Conservation (phyloP, 1,140 invertebrate species). For the Eurosta solidaginis region DNA sequence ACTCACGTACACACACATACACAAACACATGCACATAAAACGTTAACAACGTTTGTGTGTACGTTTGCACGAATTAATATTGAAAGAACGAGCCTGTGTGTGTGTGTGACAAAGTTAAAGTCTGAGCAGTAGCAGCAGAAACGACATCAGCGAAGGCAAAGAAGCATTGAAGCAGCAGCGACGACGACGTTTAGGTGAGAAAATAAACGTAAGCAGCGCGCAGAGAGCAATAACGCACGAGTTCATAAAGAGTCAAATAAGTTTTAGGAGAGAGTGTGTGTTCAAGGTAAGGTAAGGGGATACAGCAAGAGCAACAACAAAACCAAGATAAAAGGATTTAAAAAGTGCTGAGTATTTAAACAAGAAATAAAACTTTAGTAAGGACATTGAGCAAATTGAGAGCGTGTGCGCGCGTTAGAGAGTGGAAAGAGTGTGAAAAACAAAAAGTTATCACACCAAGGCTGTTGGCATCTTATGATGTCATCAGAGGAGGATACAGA, state of each 20-base stretch:
- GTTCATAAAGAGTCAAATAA: too few relatives aligned
- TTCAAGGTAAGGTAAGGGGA: background rate
- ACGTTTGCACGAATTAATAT: background rate
- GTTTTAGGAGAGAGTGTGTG: background rate
- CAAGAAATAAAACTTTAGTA: background rate
- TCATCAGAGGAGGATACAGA: slow-evolving; percentile 92
- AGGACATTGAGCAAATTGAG: background rate
- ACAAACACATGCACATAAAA: slow-evolving; percentile 16
- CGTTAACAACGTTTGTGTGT: background rate
- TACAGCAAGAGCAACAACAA: background rate
- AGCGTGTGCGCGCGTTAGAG: slow-evolving; percentile 33
- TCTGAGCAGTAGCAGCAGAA: background rate
- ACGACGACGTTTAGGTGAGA: background rate
- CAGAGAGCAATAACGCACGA: background rate
- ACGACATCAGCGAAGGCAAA: background rate
- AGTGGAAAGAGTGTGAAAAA: slow-evolving; percentile 28
- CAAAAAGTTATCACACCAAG: slow-evolving; percentile 42
- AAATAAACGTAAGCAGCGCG: background rate
- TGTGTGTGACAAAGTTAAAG: background rate
- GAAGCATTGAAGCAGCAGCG: background rate
- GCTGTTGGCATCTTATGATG: slow-evolving; percentile 77
- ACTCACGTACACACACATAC: slow-evolving; percentile 18
- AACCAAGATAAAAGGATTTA: too few relatives aligned
- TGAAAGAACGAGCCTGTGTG: background rate
- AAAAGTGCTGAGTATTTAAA: too few relatives aligned